These are phyloP conservation scores for Distichodus sexfasciatus DNA, from an alignment of 2,797 vertebrate species.

Conservation along the genomic window DNA sequence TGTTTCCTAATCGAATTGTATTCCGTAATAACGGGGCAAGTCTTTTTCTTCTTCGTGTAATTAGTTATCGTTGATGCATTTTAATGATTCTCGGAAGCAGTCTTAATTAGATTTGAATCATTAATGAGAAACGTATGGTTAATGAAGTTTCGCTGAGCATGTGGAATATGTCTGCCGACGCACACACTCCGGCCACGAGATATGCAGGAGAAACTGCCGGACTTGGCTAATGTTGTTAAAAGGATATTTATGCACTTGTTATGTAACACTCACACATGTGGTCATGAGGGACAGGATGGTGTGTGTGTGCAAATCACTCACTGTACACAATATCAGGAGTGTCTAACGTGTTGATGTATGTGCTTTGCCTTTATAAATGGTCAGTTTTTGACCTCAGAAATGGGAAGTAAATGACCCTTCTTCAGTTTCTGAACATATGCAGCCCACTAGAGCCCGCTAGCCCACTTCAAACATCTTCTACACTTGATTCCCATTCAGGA, in stretches of 20 bases:
- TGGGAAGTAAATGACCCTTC: no score
- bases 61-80: slow-evolving; percentile 49
- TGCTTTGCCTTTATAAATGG: no score
- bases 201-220: slow-evolving; percentile 13
- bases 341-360: no score
- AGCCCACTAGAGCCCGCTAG: no score
- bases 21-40: slow-evolving; percentile 42
- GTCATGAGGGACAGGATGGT: background rate
- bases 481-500: no score
- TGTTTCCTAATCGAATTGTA: slow-evolving; percentile 44
- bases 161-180: slow-evolving; percentile 36
- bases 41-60: slow-evolving; percentile 42
- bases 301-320: background rate
- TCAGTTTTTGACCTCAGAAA: no score
- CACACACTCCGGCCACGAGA: background rate
- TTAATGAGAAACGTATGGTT: slow-evolving; percentile 49
- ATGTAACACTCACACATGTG: background rate
- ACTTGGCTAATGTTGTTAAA: background rate
- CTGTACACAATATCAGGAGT: no score
- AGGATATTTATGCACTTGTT: background rate
- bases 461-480: no score
- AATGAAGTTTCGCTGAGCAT: slow-evolving; percentile 49
- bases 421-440: no score
- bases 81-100: slow-evolving; percentile 52
- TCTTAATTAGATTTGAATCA: slow-evolving; percentile 53